These are phyloP conservation scores for Fistularia commersonii DNA, from an alignment of 2,797 vertebrate genomes.

Conservation along the genomic window DNA sequence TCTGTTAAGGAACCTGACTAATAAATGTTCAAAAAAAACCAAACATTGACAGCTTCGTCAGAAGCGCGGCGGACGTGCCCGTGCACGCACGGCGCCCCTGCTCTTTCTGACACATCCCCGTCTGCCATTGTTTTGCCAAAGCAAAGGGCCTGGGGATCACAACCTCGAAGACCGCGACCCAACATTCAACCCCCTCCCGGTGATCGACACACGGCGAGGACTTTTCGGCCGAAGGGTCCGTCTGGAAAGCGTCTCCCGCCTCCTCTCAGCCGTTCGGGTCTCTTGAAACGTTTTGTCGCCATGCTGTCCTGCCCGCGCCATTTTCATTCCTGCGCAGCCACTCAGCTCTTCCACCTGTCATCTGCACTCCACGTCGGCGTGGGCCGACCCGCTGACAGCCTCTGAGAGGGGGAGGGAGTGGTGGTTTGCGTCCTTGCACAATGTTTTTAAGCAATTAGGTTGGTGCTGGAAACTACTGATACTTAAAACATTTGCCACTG, in stretches of 20 bases:
- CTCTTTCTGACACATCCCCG: slow-evolving; percentile 58
- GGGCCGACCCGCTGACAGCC: slow-evolving; percentile 59
- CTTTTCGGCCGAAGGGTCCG: slow-evolving; percentile 14
- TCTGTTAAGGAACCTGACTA: no score
- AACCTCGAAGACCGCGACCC: slow-evolving; percentile 13
- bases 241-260: slow-evolving; percentile 66
- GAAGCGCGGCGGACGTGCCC: slow-evolving; percentile 37
- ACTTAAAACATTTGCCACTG: no score
- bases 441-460: slow-evolving; percentile 18
- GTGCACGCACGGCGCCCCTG: slow-evolving; percentile 44
- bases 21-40: no score
- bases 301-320: slow-evolving; percentile 59
- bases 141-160: slow-evolving; percentile 26
- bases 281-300: slow-evolving; percentile 69
- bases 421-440: slow-evolving; percentile 27
- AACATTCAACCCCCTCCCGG: background rate
- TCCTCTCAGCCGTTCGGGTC: slow-evolving; percentile 51
- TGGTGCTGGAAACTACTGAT: no score
- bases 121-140: slow-evolving; percentile 54
- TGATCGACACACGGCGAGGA: slow-evolving; percentile 36
- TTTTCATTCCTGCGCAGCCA: slow-evolving; percentile 68
- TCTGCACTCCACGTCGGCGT: slow-evolving; percentile 52
- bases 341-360: slow-evolving; percentile 73
- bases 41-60: background rate
- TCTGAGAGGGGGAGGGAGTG: slow-evolving; percentile 55